These are phyloP conservation scores for Prietella phreatophila DNA, from an alignment of 2,113 vertebrate species.

Conservation along the genomic window DNA sequence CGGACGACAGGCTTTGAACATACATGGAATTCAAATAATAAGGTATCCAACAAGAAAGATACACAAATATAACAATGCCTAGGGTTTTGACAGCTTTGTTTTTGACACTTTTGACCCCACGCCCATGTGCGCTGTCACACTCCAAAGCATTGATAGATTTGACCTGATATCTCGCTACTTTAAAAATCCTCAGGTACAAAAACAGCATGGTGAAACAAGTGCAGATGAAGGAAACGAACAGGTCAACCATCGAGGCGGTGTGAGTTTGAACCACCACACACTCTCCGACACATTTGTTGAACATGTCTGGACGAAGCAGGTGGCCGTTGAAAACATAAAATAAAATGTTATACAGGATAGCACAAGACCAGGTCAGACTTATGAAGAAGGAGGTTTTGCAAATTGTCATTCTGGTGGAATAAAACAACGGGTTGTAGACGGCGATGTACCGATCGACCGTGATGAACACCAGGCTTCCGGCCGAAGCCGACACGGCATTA, in stretches of 20 bases:
- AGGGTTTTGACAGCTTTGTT: conserved; percentile 41
- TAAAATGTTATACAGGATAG: conserved; percentile 44
- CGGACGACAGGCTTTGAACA: neutral
- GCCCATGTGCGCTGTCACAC: neutral
- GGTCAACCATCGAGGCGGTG: neutral
- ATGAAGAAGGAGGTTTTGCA: conserved; percentile 45
- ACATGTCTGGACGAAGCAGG: conserved; percentile 8
- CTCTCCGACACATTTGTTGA: conserved; percentile 25
- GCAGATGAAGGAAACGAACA: conserved; percentile 9
- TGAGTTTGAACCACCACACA: conserved; percentile 11
- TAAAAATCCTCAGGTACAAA: conserved; percentile 38
- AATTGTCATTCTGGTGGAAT: conserved; percentile 53
- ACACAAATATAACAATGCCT: conserved; percentile 31
- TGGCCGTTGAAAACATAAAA: conserved; percentile 19
- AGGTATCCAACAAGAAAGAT: conserved; percentile 32
- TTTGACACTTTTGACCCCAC: neutral
- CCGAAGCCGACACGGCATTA: conserved; percentile 59
- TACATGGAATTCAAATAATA: conserved; percentile 28
- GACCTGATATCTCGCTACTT: conserved; percentile 33
- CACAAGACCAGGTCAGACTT: conserved; percentile 59
- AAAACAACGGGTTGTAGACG: conserved; percentile 62
- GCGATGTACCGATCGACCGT: conserved; percentile 63
- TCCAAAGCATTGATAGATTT: neutral
- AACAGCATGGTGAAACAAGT: conserved; percentile 31
- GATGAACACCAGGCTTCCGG: conserved; percentile 59